A percentile compares a stretch with the other conserved stretches of the same genome.
Conservation (phyloP, 92 coral and sea anemone species). For the Heteractis magnifica region DNA sequence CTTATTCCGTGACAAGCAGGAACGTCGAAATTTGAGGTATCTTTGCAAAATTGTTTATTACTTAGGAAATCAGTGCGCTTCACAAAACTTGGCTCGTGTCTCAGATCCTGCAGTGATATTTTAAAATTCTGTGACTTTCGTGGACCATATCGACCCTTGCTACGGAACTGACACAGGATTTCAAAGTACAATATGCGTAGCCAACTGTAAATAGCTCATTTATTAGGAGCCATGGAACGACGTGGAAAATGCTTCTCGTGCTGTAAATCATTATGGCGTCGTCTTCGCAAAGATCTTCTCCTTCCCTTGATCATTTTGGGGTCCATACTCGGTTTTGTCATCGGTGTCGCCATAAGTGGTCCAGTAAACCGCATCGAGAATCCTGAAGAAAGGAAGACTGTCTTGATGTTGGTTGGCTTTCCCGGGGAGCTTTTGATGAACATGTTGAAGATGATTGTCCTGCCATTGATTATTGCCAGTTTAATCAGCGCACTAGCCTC, state of each 20-base stretch:
- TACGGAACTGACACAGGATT: too few relatives aligned
- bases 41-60: too few relatives aligned
- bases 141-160: too few relatives aligned
- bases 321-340: conserved; percentile 71
- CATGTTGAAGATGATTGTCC: conserved; percentile 80
- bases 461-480: conserved; percentile 85
- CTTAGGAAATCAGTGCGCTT: too few relatives aligned
- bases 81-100: too few relatives aligned
- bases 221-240: neutral
- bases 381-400: conserved; percentile 68
- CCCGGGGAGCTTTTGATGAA: conserved; percentile 89
- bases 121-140: too few relatives aligned
- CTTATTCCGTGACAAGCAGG: too few relatives aligned
- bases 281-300: conserved; percentile 46
- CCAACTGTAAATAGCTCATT: neutral
- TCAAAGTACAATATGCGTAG: neutral
- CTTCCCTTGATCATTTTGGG: conserved; percentile 69
- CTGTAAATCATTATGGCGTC: neutral
- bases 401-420: conserved; percentile 71
- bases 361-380: conserved; percentile 60
- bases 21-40: too few relatives aligned
- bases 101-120: too few relatives aligned
- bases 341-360: conserved; percentile 68
- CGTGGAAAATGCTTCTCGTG: neutral
- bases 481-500: conserved; percentile 81